Percentiles rank a stretch among this genome's conserved stretches.
These are phyloP conservation scores for Bothrops jararaca DNA, from an alignment of 2,113 vertebrate genomes.

Conservation along the genomic window DNA sequence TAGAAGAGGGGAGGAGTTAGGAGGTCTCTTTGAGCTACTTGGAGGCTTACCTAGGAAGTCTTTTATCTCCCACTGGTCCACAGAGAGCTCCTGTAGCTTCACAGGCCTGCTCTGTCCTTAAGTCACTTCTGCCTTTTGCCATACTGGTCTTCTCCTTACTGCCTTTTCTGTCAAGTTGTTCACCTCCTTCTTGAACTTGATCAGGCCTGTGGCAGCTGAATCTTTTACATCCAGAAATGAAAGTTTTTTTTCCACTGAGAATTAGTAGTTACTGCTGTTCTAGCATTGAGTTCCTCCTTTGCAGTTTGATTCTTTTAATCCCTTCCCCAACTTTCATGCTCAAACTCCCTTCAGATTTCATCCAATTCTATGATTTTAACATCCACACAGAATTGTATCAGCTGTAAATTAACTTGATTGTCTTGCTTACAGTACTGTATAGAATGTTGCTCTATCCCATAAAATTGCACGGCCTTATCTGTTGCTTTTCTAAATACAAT, in stretches of 20 bases:
- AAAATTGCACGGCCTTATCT: slow-evolving; percentile 18
- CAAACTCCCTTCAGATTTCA: background rate
- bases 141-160: background rate
- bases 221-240: slow-evolving; percentile 12
- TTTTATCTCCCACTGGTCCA: background rate
- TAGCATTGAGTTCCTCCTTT: background rate
- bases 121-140: background rate
- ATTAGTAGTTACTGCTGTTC: background rate
- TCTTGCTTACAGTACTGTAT: background rate
- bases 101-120: background rate
- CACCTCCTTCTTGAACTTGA: background rate
- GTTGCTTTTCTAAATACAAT: background rate
- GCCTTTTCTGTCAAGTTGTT: slow-evolving; percentile 20
- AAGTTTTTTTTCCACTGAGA: background rate
- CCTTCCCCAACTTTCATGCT: slow-evolving; percentile 18
- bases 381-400: background rate
- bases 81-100: background rate
- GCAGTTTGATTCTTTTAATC: background rate
- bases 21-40: background rate
- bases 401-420: background rate
- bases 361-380: background rate
- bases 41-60: background rate
- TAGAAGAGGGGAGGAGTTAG: background rate
- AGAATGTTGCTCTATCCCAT: background rate
- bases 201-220: background rate